A percentile compares a stretch with the other conserved stretches of the same genome.
Conservation (phyloP, 2,113 vertebrate species). For the Gymnocephalus cernua region DNA sequence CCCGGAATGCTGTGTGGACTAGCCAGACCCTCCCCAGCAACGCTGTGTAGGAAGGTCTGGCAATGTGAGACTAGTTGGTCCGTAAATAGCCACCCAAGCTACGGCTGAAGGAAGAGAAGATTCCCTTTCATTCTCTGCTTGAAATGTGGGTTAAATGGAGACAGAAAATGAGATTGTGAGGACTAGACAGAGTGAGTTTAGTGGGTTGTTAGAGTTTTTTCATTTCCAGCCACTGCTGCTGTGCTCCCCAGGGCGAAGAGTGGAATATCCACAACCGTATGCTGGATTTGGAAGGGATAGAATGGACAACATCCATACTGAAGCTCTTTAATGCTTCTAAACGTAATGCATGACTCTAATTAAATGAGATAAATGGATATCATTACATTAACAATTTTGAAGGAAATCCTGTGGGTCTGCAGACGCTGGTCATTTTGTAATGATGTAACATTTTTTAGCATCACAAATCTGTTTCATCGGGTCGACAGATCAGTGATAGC, state of each 20-base stretch:
- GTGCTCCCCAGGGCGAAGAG: neutral
- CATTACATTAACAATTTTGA: neutral
- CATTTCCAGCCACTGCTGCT: conserved; percentile 1
- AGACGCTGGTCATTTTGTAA: neutral
- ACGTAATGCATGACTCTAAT: neutral
- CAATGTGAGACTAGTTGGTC: too few relatives aligned
- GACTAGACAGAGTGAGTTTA: neutral
- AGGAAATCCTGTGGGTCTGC: neutral
- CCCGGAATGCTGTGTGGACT: too few relatives aligned
- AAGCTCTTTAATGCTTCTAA: neutral
- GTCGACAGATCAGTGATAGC: neutral
- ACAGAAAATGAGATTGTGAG: neutral
- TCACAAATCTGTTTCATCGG: neutral
- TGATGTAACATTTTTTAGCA: neutral
- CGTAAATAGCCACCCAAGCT: neutral
- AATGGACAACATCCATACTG: neutral
- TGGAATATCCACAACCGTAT: neutral
- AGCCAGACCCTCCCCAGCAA: too few relatives aligned
- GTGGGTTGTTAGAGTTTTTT: neutral
- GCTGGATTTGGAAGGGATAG: neutral
- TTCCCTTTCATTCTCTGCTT: neutral
- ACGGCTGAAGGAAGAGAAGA: too few relatives aligned
- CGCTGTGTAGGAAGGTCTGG: too few relatives aligned
- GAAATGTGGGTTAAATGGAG: neutral
- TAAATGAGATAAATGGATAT: neutral